Percentiles rank a stretch among this genome's conserved stretches.
phyloP scores from a whole-genome alignment of 2,113 vertebrate genomes.

The Himantopus leucocephalus region DNA sequence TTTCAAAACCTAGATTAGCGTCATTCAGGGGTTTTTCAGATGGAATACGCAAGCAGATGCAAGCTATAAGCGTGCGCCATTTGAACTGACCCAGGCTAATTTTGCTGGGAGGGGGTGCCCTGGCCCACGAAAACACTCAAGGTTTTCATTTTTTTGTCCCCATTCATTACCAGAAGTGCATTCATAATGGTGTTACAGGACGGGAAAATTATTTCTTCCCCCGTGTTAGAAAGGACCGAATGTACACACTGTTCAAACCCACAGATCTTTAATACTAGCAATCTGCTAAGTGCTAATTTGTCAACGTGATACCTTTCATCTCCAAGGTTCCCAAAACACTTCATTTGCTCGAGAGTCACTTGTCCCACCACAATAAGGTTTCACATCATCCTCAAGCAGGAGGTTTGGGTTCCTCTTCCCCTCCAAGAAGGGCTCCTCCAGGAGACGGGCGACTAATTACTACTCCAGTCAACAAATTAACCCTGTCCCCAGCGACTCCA shows the following conservation, averaged over 20 bases:
- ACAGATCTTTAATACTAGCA: neutral
- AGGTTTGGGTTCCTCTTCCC: neutral
- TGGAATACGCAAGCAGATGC: neutral
- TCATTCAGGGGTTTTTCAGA: neutral
- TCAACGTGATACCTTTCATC: constrained; percentile 40
- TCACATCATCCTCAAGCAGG: neutral
- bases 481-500: neutral
- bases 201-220: neutral
- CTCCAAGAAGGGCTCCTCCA: neutral
- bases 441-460: neutral
- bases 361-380: neutral
- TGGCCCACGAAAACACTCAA: neutral
- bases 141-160: neutral
- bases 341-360: neutral
- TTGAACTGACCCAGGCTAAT: neutral
- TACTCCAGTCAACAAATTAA: neutral
- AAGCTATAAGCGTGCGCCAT: neutral
- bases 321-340: constrained; percentile 7
- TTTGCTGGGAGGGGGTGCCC: neutral
- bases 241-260: neutral
- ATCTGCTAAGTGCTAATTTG: constrained; percentile 46
- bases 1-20: neutral
- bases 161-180: neutral
- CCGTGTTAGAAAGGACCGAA: neutral
- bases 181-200: neutral